Percentiles rank a stretch among this genome's conserved stretches.
phyloP scores from a whole-genome alignment of 2,888 invertebrate genomes.

The Leucophenga montana region DNA sequence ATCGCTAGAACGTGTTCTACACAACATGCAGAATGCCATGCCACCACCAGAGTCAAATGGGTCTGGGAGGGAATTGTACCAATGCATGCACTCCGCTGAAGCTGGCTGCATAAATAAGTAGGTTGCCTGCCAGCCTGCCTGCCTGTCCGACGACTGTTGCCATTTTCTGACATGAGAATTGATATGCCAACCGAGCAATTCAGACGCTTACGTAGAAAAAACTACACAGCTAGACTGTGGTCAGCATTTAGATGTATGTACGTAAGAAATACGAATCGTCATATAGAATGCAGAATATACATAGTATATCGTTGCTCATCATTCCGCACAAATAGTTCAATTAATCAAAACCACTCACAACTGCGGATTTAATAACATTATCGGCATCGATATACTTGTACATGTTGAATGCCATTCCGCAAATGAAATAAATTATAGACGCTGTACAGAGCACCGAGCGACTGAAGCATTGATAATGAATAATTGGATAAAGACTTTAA shows the following conservation, averaged over 20 bases:
- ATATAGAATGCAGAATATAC: neutral
- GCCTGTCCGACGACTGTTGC: neutral
- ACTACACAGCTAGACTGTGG: neutral
- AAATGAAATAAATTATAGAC: conserved; percentile 16
- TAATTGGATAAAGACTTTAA: too few relatives aligned
- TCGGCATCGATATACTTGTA: conserved; percentile 34
- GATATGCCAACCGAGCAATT: conserved; percentile 59
- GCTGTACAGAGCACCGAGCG: neutral
- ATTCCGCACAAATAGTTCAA: conserved; percentile 60
- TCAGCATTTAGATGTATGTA: too few relatives aligned
- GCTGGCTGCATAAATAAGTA: conserved; percentile 29
- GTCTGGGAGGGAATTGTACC: neutral
- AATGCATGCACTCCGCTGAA: neutral
- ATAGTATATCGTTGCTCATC: conserved; percentile 46
- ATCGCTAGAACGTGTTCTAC: conserved; percentile 26
- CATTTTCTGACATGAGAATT: conserved; percentile 56
- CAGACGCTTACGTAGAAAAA: conserved; percentile 21
- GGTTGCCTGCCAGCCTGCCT: conserved; percentile 19
- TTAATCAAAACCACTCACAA: conserved; percentile 58
- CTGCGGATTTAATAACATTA: conserved; percentile 61
- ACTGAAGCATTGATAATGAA: neutral
- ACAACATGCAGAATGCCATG: neutral
- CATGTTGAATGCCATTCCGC: conserved; percentile 9
- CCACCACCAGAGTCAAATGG: neutral
- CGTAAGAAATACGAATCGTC: too few relatives aligned